Percentiles rank a stretch among this genome's conserved stretches.
Evolutionary conservation across 23 tunicate species (phyloP).

Genomic region (Trididemnum miniatum): DNA sequence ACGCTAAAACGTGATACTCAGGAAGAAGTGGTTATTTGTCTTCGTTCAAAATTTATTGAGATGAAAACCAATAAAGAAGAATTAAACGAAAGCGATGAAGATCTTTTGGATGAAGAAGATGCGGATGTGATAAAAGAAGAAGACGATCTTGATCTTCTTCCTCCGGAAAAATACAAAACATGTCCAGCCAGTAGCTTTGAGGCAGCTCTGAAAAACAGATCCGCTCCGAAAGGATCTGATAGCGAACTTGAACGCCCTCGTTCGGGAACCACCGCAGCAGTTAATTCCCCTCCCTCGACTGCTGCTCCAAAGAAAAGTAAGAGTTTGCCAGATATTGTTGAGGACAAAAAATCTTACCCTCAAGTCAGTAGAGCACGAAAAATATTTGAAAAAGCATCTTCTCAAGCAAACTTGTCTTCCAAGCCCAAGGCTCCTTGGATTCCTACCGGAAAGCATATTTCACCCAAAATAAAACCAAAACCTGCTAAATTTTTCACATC

Average conservation of each 20-base stretch:
- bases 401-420: neutral
- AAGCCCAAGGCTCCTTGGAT: slow-evolving; percentile 24
- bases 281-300: neutral
- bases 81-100: slow-evolving; percentile 13
- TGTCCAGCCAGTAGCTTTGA: slow-evolving; percentile 63
- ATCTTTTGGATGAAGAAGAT: slow-evolving; percentile 10
- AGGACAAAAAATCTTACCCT: slow-evolving; percentile 24
- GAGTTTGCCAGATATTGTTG: slow-evolving; percentile 62
- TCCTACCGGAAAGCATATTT: neutral
- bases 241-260: slow-evolving; percentile 27
- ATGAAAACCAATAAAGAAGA: slow-evolving; percentile 28
- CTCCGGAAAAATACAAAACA: slow-evolving; percentile 62
- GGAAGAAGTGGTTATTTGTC: slow-evolving; percentile 61
- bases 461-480: slow-evolving; percentile 9
- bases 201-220: slow-evolving; percentile 17
- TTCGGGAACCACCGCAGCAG: neutral
- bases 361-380: neutral
- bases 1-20: slow-evolving; percentile 49
- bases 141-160: slow-evolving; percentile 34
- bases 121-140: slow-evolving; percentile 8
- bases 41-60: slow-evolving; percentile 52
- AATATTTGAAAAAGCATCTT: slow-evolving; percentile 19
- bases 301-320: slow-evolving; percentile 54
- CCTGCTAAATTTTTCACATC: slow-evolving; percentile 61
- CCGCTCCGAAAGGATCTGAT: slow-evolving; percentile 29